Evolutionary conservation across 2,797 vertebrate species (phyloP).

Genomic region (Gephyroberyx darwinii): DNA sequence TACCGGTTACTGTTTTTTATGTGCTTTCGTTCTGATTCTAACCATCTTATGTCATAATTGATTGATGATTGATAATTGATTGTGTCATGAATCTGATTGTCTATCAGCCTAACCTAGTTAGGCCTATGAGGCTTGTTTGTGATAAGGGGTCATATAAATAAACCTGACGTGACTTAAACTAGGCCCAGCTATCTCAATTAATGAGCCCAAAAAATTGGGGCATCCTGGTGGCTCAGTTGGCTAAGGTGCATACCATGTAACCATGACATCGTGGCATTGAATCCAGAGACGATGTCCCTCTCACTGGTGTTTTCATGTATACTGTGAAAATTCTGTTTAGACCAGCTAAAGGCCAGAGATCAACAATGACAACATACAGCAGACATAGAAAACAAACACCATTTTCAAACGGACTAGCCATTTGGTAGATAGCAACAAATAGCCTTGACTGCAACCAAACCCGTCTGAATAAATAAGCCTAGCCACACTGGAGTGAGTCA

Average conservation of each 20-base stretch:
- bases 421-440: conserved; percentile 22
- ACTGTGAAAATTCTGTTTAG: conserved; percentile 15
- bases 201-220: neutral
- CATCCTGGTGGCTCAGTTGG: no score
- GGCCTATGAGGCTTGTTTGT: no score
- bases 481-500: conserved; percentile 25
- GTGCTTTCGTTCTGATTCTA: no score
- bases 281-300: neutral
- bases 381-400: neutral
- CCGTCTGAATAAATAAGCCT: conserved; percentile 56
- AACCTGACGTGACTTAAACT: neutral
- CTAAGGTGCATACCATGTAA: no score
- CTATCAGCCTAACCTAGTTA: no score
- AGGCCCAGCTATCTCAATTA: neutral
- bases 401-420: conserved; percentile 30
- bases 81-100: no score
- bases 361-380: conserved; percentile 37
- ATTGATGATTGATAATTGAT: no score
- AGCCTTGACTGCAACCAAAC: conserved; percentile 36
- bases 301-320: conserved; percentile 18
- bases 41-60: no score
- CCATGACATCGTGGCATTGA: no score
- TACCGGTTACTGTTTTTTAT: no score
- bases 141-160: no score
- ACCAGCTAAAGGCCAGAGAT: conserved; percentile 22